These are phyloP conservation scores for Drosophila oshimai DNA, from an alignment of 1,140 invertebrate species.

Conservation along the genomic window DNA sequence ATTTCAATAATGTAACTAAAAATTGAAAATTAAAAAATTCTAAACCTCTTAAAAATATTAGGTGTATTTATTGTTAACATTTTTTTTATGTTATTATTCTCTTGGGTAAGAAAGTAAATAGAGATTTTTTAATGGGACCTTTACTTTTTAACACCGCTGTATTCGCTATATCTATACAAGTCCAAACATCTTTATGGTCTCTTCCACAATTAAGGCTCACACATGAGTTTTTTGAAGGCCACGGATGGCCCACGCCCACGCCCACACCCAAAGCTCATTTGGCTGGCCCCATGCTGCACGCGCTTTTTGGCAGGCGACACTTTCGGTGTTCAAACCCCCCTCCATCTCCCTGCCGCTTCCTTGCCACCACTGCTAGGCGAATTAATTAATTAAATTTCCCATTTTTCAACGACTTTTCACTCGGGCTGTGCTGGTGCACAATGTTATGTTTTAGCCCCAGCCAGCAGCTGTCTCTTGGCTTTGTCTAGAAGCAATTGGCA, in stretches of 20 bases:
- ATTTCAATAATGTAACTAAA: too few species aligned
- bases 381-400: conserved; percentile 58
- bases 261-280: conserved; percentile 21
- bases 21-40: too few species aligned
- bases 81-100: too few species aligned
- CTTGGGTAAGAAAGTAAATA: too few species aligned
- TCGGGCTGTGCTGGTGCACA: conserved; percentile 1
- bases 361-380: not conserved
- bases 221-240: conserved; percentile 69
- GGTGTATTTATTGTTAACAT: too few species aligned
- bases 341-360: not conserved
- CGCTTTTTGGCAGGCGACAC: conserved; percentile 75
- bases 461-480: conserved; percentile 13
- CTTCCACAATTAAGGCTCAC: conserved; percentile 70
- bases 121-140: too few species aligned
- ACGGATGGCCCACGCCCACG: conserved; percentile 41
- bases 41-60: too few species aligned
- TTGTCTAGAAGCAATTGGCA: conserved; percentile 36
- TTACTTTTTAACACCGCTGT: not conserved
- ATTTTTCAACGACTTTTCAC: conserved; percentile 34
- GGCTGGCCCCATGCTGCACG: conserved; percentile 51
- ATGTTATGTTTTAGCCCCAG: conserved; percentile 21
- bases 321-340: conserved; percentile 28
- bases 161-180: conserved; percentile 17
- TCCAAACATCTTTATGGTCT: conserved; percentile 47